These are phyloP conservation scores for Falco rusticolus DNA, from an alignment of 2,797 vertebrate genomes.

Conservation along the genomic window DNA sequence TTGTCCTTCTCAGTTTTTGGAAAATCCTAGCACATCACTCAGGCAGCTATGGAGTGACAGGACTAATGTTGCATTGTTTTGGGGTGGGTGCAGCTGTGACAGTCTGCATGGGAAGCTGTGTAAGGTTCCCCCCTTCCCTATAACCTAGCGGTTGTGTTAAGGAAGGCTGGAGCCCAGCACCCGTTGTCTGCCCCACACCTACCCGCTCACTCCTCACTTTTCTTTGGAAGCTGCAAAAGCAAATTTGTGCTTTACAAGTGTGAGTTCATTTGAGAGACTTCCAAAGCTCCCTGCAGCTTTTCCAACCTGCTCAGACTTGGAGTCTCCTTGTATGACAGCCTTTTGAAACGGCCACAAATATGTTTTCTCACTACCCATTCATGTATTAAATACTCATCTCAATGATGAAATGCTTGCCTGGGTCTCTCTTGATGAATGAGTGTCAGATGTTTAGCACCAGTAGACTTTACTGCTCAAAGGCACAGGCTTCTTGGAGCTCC, in stretches of 20 bases:
- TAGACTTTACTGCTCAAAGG: slow-evolving; percentile 30
- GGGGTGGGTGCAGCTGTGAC: neutral
- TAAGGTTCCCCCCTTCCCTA: neutral
- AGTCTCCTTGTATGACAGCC: slow-evolving; percentile 60
- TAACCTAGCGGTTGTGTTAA: neutral
- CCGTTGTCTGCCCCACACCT: rapidly evolving
- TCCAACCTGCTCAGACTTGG: slow-evolving; percentile 49
- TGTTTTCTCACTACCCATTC: slow-evolving; percentile 38
- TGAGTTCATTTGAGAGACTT: slow-evolving; percentile 29
- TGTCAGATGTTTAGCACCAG: slow-evolving; percentile 51
- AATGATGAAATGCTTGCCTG: neutral
- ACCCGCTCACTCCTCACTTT: neutral
- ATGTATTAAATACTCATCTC: slow-evolving; percentile 64
- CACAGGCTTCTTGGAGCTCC: slow-evolving; percentile 12
- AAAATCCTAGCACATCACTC: neutral
- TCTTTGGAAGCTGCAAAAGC: neutral
- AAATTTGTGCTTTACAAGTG: neutral
- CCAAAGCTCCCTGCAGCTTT: slow-evolving; percentile 30
- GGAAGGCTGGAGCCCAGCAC: neutral
- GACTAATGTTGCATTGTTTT: rapidly evolving
- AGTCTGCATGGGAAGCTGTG: neutral
- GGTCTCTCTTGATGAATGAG: slow-evolving; percentile 31
- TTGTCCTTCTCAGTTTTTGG: neutral
- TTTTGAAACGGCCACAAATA: slow-evolving; percentile 57
- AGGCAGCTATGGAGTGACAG: neutral